Base-by-base conservation (phyloP, 2,888 invertebrate genomes). In the Glomeris marginata region DNA sequence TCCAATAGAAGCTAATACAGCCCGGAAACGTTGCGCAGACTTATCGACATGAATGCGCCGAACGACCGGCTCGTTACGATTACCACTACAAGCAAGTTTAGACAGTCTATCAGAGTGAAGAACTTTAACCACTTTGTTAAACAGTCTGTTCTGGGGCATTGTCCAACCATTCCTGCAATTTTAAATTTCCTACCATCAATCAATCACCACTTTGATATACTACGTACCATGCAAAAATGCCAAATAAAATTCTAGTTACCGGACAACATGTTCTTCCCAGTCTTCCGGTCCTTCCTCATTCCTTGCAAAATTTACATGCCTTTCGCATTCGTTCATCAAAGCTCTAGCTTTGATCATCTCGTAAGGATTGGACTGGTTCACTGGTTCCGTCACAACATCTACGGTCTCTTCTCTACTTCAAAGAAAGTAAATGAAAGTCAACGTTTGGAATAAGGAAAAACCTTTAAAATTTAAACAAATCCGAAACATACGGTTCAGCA, bases 281-380 rank as follows among this genome's bases (percentile, higher is more conserved):
- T 81, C 77, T 41, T 69, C 69, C 11, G 59, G 57, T 10, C 72
- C 71, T 52, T 75, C 75, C 38, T 71, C 72, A 35, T 73, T 69
- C 54, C 76, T 72, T 1, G 76, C 75, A 62, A 74, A 73, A 54
- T 71, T 72, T 1, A 80, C 76, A 56, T 79, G 73, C 34, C 75
- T 72, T 53, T 78, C 77, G 62, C 80, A 78, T 61, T 84, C 82
- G 48, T 76, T 77, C 81, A 84, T 81, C n/a, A 76, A 60, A 54
- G 70, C 69, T 45, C 72, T 73, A 1, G 77, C 76, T 57, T 75
- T 76, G 4, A 63, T 65, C 40, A 72, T 67, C 66, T 81, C 80
- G 59, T 76, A 77, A 2, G 73, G 68, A 1, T 75, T 72, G 51
- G 66, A 61, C 18, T 66, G 64, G 0, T 66, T 60, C 41, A 69